Evolutionary conservation across 2,888 invertebrate species (phyloP), one percentile per base, ranked within the genome.

Genomic region (Leptura quadrifasciata): DNA sequence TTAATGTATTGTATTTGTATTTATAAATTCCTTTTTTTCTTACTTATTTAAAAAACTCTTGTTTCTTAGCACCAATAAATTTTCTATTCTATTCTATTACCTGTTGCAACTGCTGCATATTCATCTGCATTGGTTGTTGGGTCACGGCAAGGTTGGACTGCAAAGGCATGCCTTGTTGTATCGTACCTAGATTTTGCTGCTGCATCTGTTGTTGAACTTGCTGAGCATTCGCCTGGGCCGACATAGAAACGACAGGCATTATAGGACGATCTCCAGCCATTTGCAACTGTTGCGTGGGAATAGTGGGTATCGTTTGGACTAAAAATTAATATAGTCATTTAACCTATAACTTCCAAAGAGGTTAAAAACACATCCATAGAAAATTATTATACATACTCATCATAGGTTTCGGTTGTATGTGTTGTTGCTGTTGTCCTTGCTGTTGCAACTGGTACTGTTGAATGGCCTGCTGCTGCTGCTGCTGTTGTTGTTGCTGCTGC

Each of bases 211-310:
- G 90, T 6, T 91, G 90, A 80, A 92, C 91, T 31, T 92, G 92
- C 87, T 92, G 90, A 18, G 91, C 84, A 0, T 90, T 87, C 72
- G 91, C 91, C 1, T 91, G 86, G 2, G 88, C 88, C 3, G 89
- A 87, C 89, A 94, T 93, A 0, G 94, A 93, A 0, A 94, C 93
- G 0, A 94, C 94, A 0, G 94, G 94, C 90, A 94, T 90, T 0
- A 93, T 91, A 0, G 91, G 91, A 74, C 92, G 90, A 58, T 91
- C 91, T 20, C 90, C 89, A 76, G 89, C 87, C 80, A 89, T 88
- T 80, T 90, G 89, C 31, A 89, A 84, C 77, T 88, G 88, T 77
- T 89, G 90, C 76, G 90, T 87, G 65, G 90, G 91, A 88, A 92
- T 90, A 8, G 89, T 88, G 76, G 92, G 91, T 80, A 93, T 88